A percentile compares a stretch with the other conserved stretches of the same genome.
These are phyloP conservation scores for Nannoperca australis DNA, from an alignment of 2,797 vertebrate species.

Conservation along the genomic window DNA sequence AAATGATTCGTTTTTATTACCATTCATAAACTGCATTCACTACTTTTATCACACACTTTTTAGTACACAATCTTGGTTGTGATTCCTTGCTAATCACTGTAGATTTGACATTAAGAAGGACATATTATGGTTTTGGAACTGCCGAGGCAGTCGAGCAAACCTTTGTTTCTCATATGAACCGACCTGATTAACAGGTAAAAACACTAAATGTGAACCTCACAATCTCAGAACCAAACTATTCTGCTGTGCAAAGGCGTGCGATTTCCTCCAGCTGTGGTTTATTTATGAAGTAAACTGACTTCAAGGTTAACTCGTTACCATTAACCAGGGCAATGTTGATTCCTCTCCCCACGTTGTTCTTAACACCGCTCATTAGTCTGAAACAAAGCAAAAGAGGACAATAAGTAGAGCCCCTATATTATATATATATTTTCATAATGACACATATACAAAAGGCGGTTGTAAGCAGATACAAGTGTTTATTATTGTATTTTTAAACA, in stretches of 20 bases:
- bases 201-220: background rate
- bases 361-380: slow-evolving; percentile 96
- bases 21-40: background rate
- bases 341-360: slow-evolving; percentile 97
- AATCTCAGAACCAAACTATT: no score
- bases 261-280: accelerated
- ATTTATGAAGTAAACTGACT: background rate
- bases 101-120: background rate
- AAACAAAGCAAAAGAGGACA: slow-evolving; percentile 8
- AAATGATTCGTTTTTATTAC: background rate
- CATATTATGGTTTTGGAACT: background rate
- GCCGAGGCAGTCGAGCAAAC: no score
- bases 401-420: background rate
- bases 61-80: no score
- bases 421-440: background rate
- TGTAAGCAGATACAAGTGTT: background rate
- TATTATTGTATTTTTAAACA: background rate
- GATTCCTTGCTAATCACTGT: background rate
- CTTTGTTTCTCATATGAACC: background rate
- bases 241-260: background rate
- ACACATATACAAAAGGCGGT: no score
- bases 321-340: slow-evolving; percentile 94
- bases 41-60: background rate
- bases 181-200: background rate
- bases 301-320: slow-evolving; percentile 79